These are phyloP conservation scores for Nemurella pictetii DNA, from an alignment of 2,888 invertebrate genomes.

Conservation along the genomic window DNA sequence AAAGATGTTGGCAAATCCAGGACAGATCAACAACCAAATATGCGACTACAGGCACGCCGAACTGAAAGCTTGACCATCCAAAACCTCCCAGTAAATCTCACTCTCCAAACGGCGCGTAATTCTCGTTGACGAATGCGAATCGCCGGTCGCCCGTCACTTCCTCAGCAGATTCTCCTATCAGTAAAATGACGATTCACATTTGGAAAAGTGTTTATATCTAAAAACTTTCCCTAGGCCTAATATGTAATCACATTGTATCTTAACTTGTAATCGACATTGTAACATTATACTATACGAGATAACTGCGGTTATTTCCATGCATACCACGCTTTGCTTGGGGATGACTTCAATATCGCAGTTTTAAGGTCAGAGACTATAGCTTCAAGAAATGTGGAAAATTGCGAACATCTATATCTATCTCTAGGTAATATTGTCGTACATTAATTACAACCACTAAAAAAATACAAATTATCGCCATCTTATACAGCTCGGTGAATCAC, in stretches of 20 bases:
- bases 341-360: background rate
- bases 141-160: background rate
- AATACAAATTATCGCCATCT: too few relatives aligned
- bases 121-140: background rate
- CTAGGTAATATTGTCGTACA: too few relatives aligned
- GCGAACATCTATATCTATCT: background rate
- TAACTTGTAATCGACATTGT: too few relatives aligned
- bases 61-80: conserved; percentile 18
- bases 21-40: background rate
- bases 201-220: background rate
- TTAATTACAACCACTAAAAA: too few relatives aligned
- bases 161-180: background rate
- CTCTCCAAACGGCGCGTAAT: background rate
- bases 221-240: background rate
- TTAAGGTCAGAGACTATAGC: background rate
- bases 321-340: background rate
- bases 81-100: background rate
- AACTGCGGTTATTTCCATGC: background rate
- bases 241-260: background rate
- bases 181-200: background rate
- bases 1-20: background rate
- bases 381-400: background rate
- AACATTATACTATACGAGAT: background rate
- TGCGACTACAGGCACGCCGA: background rate
- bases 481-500: too few relatives aligned